Evolutionary conservation across 2,797 vertebrate genomes (phyloP).

Genomic region (Characodon lateralis): DNA sequence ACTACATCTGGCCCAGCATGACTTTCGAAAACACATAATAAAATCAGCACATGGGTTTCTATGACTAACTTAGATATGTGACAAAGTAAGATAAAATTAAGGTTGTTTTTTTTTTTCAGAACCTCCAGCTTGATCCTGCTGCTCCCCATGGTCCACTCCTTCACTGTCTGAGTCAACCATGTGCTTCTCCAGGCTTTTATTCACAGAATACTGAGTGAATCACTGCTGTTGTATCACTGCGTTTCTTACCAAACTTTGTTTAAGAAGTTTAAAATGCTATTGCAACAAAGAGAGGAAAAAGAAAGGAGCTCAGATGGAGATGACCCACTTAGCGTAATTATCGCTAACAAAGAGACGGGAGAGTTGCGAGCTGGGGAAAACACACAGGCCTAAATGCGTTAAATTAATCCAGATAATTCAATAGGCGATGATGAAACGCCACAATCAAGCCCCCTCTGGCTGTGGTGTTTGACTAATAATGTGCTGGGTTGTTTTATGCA

Average conservation of each 20-base stretch:
- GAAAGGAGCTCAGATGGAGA: slow-evolving; percentile 59
- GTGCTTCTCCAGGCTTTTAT: slow-evolving; percentile 61
- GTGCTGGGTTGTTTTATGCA: slow-evolving; percentile 61
- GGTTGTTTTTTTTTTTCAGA: slow-evolving; percentile 45
- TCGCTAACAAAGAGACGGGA: slow-evolving; percentile 75
- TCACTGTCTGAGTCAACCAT: slow-evolving; percentile 74
- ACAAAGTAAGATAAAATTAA: slow-evolving; percentile 60
- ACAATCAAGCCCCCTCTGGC: slow-evolving; percentile 76
- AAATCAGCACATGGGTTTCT: slow-evolving; percentile 24
- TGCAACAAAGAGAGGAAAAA: slow-evolving; percentile 48
- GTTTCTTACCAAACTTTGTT: slow-evolving; percentile 71
- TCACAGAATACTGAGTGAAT: slow-evolving; percentile 66
- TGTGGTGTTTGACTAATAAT: slow-evolving; percentile 72
- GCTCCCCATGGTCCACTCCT: slow-evolving; percentile 62
- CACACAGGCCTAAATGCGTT: slow-evolving; percentile 79
- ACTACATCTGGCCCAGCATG: slow-evolving; percentile 22
- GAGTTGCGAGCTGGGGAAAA: slow-evolving; percentile 75
- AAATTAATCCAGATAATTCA: slow-evolving; percentile 84
- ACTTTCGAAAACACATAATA: slow-evolving; percentile 27
- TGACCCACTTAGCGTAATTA: slow-evolving; percentile 82
- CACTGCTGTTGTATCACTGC: slow-evolving; percentile 67
- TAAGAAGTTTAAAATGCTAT: slow-evolving; percentile 74
- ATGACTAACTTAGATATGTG: slow-evolving; percentile 46
- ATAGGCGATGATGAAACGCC: slow-evolving; percentile 79
- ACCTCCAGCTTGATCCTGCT: slow-evolving; percentile 50